Percentiles rank a stretch among this genome's conserved stretches.
These are phyloP conservation scores for Pyxicephalus adspersus DNA, from an alignment of 2,113 vertebrate genomes.

Conservation along the genomic window DNA sequence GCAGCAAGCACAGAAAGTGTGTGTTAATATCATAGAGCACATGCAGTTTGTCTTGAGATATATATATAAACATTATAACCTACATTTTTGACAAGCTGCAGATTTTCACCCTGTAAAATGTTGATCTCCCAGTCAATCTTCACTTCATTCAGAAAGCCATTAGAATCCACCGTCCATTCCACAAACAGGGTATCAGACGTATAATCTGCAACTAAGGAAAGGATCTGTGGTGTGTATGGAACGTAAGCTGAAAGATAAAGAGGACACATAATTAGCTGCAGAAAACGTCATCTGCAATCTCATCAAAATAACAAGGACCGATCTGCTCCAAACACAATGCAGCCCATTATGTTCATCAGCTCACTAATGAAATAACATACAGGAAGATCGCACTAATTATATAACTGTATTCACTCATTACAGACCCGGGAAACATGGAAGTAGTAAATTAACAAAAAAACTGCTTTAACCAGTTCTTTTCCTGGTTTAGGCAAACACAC, in stretches of 20 bases:
- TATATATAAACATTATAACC: slow-evolving; percentile 54
- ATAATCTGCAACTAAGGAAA: slow-evolving; percentile 68
- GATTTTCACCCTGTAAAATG: slow-evolving; percentile 67
- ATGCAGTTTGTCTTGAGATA: too few relatives aligned
- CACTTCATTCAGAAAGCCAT: slow-evolving; percentile 58
- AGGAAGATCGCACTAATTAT: not conserved
- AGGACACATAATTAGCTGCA: not conserved
- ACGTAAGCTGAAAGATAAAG: slow-evolving; percentile 66
- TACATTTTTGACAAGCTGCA: slow-evolving; percentile 68
- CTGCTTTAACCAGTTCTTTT: not conserved
- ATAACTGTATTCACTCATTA: not conserved
- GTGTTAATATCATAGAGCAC: too few relatives aligned
- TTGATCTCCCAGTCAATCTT: slow-evolving; percentile 70
- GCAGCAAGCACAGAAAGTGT: too few relatives aligned
- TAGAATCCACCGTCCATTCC: slow-evolving; percentile 70
- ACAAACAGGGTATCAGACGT: slow-evolving; percentile 63
- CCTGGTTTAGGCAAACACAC: too few relatives aligned
- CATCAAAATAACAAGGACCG: not conserved
- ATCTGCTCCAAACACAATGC: not conserved
- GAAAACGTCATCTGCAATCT: not conserved
- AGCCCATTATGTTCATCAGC: not conserved
- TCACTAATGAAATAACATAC: slow-evolving; percentile 7
- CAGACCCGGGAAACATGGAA: not conserved
- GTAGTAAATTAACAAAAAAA: not conserved
- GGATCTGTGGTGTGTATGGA: slow-evolving; percentile 68